A percentile compares a stretch with the other conserved stretches of the same genome.
Evolutionary conservation across 1,140 invertebrate species (phyloP).

Genomic region (Babylonia areolata): DNA sequence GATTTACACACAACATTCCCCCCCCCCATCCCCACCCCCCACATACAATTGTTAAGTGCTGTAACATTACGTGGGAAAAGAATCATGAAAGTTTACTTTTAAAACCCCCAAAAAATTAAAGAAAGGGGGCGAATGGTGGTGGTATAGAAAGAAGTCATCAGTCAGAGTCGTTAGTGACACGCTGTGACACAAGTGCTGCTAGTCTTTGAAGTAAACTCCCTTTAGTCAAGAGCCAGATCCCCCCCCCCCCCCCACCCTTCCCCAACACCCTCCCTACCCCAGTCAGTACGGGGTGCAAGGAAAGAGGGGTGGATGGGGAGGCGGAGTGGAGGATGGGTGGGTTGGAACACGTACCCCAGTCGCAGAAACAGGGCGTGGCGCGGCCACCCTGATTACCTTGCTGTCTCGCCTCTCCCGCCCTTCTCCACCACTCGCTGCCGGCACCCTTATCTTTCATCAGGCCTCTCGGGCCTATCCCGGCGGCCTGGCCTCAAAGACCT

Average conservation of each 20-base stretch:
- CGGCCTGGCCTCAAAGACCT: background rate
- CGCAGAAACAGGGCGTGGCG: background rate
- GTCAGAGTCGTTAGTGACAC: background rate
- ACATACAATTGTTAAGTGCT: too few species aligned
- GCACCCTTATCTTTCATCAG: background rate
- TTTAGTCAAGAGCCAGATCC: too few species aligned
- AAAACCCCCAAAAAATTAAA: background rate
- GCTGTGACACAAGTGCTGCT: background rate
- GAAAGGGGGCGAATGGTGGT: background rate
- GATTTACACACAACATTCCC: too few species aligned
- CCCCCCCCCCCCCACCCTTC: too few species aligned
- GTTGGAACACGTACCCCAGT: too few species aligned
- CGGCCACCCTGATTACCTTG: background rate
- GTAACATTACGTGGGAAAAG: too few species aligned
- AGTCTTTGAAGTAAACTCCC: background rate
- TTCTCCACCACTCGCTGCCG: background rate
- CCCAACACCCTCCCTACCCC: too few species aligned
- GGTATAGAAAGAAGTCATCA: background rate
- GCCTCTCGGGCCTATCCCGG: background rate
- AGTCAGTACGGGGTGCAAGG: too few species aligned
- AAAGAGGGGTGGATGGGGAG: background rate
- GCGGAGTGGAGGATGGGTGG: too few species aligned
- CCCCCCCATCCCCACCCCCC: too few species aligned
- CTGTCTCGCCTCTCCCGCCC: slow-evolving; percentile 11
- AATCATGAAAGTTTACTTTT: too few species aligned